A percentile compares a stretch with the other conserved stretches of the same genome.
These are phyloP conservation scores for Eristalis pertinax DNA, from an alignment of 2,888 invertebrate genomes.

Conservation along the genomic window DNA sequence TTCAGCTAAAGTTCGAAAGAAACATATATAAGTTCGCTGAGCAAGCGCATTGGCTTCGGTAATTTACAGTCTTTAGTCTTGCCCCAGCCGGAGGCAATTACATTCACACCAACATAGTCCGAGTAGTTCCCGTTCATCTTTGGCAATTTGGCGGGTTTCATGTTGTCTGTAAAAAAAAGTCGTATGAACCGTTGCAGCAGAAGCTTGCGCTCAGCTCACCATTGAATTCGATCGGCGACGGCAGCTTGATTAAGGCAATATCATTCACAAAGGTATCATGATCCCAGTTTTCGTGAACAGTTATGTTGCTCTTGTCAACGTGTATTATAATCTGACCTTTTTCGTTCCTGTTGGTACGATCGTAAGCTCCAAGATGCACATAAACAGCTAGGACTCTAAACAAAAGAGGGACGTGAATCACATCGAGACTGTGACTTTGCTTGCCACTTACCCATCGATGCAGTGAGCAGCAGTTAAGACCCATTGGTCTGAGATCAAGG, in stretches of 20 bases:
- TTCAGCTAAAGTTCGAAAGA: conserved; percentile 48
- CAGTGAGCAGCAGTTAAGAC: conserved; percentile 80
- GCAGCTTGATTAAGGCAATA: conserved; percentile 81
- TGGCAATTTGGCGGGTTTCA: conserved; percentile 76
- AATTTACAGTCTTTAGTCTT: conserved; percentile 75
- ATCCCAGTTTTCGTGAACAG: conserved; percentile 80
- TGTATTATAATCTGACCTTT: conserved; percentile 75
- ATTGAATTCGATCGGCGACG: conserved; percentile 78
- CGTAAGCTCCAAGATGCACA: conserved; percentile 76
- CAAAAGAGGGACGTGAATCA: not conserved
- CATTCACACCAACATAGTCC: conserved; percentile 76
- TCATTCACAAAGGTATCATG: conserved; percentile 79
- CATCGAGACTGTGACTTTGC: not conserved
- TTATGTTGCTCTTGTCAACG: conserved; percentile 73
- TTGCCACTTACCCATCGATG: conserved; percentile 42
- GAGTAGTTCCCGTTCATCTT: conserved; percentile 73
- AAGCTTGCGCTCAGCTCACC: conserved; percentile 74
- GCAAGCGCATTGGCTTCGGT: not conserved
- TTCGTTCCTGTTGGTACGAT: conserved; percentile 75
- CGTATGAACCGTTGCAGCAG: not conserved
- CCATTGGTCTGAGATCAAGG: conserved; percentile 78
- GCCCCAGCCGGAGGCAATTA: conserved; percentile 82
- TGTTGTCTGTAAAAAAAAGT: conserved; percentile 60
- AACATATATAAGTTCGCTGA: not conserved
- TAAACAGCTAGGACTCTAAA: conserved; percentile 69